phyloP scores from a whole-genome alignment of 2,113 vertebrate genomes.

The Vulpes ferrilata region DNA sequence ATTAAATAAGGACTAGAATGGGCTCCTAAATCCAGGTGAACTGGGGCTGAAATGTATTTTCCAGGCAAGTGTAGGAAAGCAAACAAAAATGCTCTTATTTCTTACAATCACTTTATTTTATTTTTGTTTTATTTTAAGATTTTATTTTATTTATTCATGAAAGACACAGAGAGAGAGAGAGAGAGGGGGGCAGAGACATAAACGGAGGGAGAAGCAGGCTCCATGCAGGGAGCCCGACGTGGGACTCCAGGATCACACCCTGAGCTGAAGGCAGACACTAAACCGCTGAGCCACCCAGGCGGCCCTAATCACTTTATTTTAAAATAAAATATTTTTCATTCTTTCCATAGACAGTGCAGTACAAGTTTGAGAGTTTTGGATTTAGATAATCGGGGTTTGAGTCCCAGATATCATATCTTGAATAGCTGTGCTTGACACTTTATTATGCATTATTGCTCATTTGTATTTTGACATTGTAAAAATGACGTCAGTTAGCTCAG shows the following conservation, averaged over 20 bases:
- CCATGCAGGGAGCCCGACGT: too few relatives aligned
- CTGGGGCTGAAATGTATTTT: neutral
- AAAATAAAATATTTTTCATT: neutral
- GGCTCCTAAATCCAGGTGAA: neutral
- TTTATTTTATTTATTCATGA: too few relatives aligned
- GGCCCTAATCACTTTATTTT: neutral
- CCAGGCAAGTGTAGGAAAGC: neutral
- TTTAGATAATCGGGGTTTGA: conserved; percentile 16
- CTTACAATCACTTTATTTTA: neutral
- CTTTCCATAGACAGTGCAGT: neutral
- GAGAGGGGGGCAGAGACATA: too few relatives aligned
- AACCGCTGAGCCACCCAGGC: too few relatives aligned
- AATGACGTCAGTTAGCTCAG: too few relatives aligned
- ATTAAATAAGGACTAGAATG: neutral
- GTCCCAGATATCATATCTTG: neutral
- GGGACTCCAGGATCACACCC: too few relatives aligned
- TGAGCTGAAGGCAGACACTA: too few relatives aligned
- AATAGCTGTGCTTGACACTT: too few relatives aligned
- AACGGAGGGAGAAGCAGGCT: too few relatives aligned
- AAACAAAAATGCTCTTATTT: neutral
- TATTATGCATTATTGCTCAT: too few relatives aligned
- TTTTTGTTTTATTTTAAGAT: neutral
- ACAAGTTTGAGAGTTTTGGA: neutral
- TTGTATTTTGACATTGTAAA: too few relatives aligned
- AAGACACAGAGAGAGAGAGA: too few relatives aligned